Base-by-base conservation (phyloP, 2,113 vertebrate species). In the Rhabdornis inornatus region DNA sequence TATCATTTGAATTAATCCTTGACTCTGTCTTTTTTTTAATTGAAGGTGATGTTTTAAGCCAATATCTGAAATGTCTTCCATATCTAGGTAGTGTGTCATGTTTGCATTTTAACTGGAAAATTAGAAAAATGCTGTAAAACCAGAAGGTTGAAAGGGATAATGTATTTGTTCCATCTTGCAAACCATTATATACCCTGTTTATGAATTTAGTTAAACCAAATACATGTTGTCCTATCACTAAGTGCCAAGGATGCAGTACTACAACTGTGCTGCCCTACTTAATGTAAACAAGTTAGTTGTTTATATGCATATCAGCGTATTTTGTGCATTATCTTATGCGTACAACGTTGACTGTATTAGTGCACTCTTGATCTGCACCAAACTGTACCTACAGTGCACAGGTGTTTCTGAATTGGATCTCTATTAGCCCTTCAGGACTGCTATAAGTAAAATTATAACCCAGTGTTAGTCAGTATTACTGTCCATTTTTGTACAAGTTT, bases 401-500 rank as follows among this genome's bases (percentile, higher is more conserved):
- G 89, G 37, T 71, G 85, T 89, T 94, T 90, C 87, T 69, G 59
- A 75, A 79, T 87, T 90, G 33, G 24, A 91, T 81, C 91, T 95
- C 66, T 94, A 22, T 66, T 75, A 94, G 72, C 56, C 71, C 68
- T 95, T 89, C 79, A 81, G 25, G 84, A 95, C 71, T 96, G 21
- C 59, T 90, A 42, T 92, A 68, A 92, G 64, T 92, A 83, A 95
- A 92, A 66, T 87, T 84, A 97, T 93, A 95, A 79, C 63, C 63
- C 95, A 84, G 89, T 95, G 87, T 95, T 96, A 96, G 96, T 96
- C 97, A 98, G 94, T 98, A 96, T 98, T 97, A 97, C 84, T 97
- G 19, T 78, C 95, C 68, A 53, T 81, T 97, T 96, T 94, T 95
- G 82, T 97, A 95, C 93, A 89, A 81, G 50, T 94, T 97, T 91